Evolutionary conservation across 2,797 vertebrate genomes (phyloP).

Genomic region (Fringilla coelebs): DNA sequence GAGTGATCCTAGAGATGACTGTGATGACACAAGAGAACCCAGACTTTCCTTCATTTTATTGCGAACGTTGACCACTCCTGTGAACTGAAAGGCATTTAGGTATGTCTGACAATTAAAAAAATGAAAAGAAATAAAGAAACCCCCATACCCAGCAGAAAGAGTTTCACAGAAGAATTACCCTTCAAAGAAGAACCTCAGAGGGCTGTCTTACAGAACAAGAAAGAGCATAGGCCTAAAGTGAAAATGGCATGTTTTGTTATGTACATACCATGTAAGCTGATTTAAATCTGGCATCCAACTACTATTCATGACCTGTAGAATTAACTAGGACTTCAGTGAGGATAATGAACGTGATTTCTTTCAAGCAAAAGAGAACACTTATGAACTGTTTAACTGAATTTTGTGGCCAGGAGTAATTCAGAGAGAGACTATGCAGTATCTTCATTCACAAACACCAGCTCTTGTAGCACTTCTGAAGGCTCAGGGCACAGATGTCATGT

Average conservation of each 20-base stretch:
- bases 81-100: background rate
- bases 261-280: accelerated
- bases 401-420: background rate
- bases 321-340: background rate
- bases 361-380: background rate
- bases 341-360: background rate
- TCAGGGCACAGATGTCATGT: background rate
- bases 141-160: background rate
- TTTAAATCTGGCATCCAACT: background rate
- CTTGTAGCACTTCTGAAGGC: background rate
- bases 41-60: background rate
- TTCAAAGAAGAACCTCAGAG: background rate
- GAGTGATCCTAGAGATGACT: background rate
- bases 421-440: background rate
- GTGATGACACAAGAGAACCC: background rate
- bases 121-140: background rate
- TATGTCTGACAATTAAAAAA: background rate
- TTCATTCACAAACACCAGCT: background rate
- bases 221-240: background rate
- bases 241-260: background rate
- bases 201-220: background rate
- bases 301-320: background rate
- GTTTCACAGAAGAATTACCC: background rate
- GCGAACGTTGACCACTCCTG: background rate
- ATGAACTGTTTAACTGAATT: background rate